Conservation (phyloP, 1,140 invertebrate genomes). For the Eueides isabella region DNA sequence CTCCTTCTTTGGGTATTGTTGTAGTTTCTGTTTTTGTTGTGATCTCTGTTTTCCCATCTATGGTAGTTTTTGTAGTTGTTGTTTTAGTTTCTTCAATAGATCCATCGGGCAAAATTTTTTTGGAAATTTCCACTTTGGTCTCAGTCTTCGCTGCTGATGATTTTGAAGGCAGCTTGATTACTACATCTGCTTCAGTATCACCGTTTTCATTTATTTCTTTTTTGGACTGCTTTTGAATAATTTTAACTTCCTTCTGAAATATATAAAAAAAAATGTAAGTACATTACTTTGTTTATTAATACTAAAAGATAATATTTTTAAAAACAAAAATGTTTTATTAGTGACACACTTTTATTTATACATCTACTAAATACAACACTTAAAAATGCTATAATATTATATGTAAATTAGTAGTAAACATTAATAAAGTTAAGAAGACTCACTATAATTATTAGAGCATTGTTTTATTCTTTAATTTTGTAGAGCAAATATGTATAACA, state of each 20-base stretch:
- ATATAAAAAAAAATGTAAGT: slow-evolving; percentile 40
- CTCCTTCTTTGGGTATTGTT: slow-evolving; percentile 64
- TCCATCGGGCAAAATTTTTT: slow-evolving; percentile 70
- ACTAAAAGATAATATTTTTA: neutral
- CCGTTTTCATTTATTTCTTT: slow-evolving; percentile 64
- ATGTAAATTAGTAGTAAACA: slow-evolving; percentile 30
- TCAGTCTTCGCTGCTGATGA: slow-evolving; percentile 72
- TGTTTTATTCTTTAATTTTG: slow-evolving; percentile 62
- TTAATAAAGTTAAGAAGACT: slow-evolving; percentile 50
- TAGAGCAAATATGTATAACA: slow-evolving; percentile 69
- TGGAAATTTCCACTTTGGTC: slow-evolving; percentile 73
- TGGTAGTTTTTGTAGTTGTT: slow-evolving; percentile 71
- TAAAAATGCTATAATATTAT: slow-evolving; percentile 24
- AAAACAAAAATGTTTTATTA: slow-evolving; percentile 3
- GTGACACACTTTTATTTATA: slow-evolving; percentile 15
- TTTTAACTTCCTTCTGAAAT: slow-evolving; percentile 71
- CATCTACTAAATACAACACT: slow-evolving; percentile 9
- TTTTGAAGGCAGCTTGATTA: slow-evolving; percentile 68
- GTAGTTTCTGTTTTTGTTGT: slow-evolving; percentile 69
- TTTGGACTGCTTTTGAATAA: slow-evolving; percentile 63
- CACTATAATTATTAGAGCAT: slow-evolving; percentile 56
- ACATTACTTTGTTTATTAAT: slow-evolving; percentile 20
- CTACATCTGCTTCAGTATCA: slow-evolving; percentile 63
- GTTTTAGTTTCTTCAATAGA: slow-evolving; percentile 70
- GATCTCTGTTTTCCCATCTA: slow-evolving; percentile 72